Evolutionary conservation across 2,797 vertebrate genomes (phyloP).

Genomic region (Phataginus tetradactyla): DNA sequence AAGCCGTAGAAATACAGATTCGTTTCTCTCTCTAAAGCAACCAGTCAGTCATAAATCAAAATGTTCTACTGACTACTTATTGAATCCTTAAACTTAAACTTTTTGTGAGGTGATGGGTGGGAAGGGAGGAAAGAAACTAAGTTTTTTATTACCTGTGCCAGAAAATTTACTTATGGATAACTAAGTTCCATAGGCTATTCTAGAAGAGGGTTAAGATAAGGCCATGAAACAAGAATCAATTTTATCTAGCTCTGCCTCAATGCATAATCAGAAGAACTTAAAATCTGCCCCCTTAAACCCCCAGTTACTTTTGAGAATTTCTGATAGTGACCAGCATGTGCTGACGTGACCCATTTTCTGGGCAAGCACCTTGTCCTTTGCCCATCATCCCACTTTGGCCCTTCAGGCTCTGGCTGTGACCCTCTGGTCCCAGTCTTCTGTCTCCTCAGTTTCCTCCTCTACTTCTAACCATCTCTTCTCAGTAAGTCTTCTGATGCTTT

Average conservation of each 20-base stretch:
- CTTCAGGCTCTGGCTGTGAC: background rate
- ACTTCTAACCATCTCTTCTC: background rate
- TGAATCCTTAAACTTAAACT: background rate
- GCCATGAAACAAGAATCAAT: background rate
- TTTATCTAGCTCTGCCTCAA: background rate
- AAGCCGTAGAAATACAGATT: background rate
- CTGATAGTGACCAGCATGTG: background rate
- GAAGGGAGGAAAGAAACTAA: background rate
- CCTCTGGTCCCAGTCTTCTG: background rate
- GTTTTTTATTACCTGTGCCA: background rate
- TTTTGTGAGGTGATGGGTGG: background rate
- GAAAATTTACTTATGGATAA: background rate
- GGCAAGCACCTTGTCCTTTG: background rate
- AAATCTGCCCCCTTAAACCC: background rate
- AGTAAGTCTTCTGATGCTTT: background rate
- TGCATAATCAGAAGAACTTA: background rate
- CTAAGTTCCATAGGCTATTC: background rate
- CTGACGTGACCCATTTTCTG: background rate
- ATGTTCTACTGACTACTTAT: background rate
- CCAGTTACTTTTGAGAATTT: background rate
- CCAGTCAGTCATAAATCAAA: conserved; percentile 2
- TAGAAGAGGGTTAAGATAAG: background rate
- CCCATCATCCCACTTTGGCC: background rate
- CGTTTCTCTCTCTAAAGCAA: background rate
- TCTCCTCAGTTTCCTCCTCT: background rate